A percentile compares a stretch with the other conserved stretches of the same genome.
Conservation (phyloP, 2,888 invertebrate genomes). For the Hydroisotoma schaefferi region DNA sequence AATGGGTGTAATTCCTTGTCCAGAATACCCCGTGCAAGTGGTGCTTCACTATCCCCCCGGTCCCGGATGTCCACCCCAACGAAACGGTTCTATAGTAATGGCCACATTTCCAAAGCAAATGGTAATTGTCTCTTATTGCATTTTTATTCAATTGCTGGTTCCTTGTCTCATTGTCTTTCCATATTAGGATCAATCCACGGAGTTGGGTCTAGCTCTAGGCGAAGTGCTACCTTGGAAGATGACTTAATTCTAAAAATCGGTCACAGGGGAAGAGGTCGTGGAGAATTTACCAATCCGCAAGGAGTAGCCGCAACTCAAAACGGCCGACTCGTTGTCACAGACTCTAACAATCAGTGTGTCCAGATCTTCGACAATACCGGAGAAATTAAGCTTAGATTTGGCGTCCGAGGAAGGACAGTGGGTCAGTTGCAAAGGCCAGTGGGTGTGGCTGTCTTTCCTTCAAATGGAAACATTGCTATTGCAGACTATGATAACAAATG, state of each 20-base stretch:
- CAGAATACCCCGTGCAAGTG: constrained; percentile 46
- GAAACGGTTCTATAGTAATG: constrained; percentile 41
- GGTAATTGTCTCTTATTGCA: background rate
- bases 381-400: constrained; percentile 54
- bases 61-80: constrained; percentile 47
- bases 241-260: constrained; percentile 56
- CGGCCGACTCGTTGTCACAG: constrained; percentile 63
- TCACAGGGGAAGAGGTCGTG: constrained; percentile 54
- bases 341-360: constrained; percentile 97
- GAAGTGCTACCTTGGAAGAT: constrained; percentile 54
- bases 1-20: constrained; percentile 34
- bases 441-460: constrained; percentile 54
- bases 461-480: constrained; percentile 55
- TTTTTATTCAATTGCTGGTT: too few species aligned
- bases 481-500: constrained; percentile 59
- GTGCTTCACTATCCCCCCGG: constrained; percentile 44
- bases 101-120: constrained; percentile 27
- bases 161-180: background rate
- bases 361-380: constrained; percentile 83
- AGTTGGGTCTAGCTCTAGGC: constrained; percentile 51
- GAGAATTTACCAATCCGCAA: constrained; percentile 58
- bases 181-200: constrained; percentile 37
- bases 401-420: constrained; percentile 54
- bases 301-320: constrained; percentile 53
- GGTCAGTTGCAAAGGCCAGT: constrained; percentile 58